A percentile compares a stretch with the other conserved stretches of the same genome.
phyloP scores from a whole-genome alignment of 2,113 vertebrate species.

The Neolamprologus ventralis region DNA sequence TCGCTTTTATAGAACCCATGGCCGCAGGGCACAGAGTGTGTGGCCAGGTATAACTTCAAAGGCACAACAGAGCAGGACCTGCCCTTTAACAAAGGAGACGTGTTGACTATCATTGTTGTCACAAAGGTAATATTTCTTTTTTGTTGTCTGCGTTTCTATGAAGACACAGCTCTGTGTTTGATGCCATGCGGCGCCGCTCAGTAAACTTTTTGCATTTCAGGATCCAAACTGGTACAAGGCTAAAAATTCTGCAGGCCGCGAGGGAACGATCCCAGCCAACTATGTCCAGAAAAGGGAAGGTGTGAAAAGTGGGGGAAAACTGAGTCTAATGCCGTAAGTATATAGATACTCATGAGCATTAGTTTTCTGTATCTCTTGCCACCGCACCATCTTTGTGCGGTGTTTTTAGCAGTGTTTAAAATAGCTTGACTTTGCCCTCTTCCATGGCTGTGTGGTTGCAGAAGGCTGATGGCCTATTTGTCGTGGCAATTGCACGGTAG shows the following conservation, averaged over 20 bases:
- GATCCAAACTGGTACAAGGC: slow-evolving; percentile 99
- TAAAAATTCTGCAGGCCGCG: slow-evolving; percentile 84
- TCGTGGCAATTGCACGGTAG: not conserved
- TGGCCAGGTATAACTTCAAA: slow-evolving; percentile 93
- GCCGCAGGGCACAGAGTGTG: slow-evolving; percentile 92
- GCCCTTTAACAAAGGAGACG: slow-evolving; percentile 92
- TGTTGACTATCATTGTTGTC: slow-evolving; percentile 88
- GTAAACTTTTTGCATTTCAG: slow-evolving; percentile 57
- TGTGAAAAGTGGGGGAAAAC: slow-evolving; percentile 85
- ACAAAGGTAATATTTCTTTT: slow-evolving; percentile 79
- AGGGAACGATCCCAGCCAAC: slow-evolving; percentile 94
- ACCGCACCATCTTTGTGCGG: not conserved
- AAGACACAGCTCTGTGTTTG: not conserved
- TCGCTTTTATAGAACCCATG: slow-evolving; percentile 63
- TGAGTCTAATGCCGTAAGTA: slow-evolving; percentile 99
- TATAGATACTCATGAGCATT: not conserved
- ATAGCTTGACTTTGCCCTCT: not conserved
- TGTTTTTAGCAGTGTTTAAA: not conserved
- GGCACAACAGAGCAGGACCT: slow-evolving; percentile 90
- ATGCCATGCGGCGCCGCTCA: not conserved
- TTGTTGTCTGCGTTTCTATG: not conserved
- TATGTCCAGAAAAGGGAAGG: slow-evolving; percentile 95
- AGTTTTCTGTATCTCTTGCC: not conserved
- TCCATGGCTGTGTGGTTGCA: not conserved
- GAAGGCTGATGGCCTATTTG: slow-evolving; percentile 10